phyloP scores from a whole-genome alignment of 1,140 invertebrate species.

The Prorops nasuta region DNA sequence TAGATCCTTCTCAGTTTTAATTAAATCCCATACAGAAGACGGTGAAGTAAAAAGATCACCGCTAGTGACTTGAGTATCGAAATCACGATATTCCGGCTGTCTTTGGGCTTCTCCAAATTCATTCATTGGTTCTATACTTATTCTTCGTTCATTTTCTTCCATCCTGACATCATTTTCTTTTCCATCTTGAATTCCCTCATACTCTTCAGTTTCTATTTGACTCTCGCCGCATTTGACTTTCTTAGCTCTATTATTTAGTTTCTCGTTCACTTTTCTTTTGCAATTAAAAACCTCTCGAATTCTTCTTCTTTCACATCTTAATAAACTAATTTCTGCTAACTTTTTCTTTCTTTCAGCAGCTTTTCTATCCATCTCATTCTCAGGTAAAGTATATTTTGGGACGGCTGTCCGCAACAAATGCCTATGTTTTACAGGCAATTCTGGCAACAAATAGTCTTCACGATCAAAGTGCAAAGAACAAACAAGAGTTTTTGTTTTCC shows the following conservation, averaged over 20 bases:
- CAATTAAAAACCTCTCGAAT: too few species aligned
- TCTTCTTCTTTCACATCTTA: too few species aligned
- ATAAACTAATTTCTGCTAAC: too few species aligned
- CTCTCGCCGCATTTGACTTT: background rate
- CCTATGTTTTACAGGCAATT: background rate
- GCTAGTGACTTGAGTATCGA: background rate
- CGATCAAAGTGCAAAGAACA: slow-evolving; percentile 1
- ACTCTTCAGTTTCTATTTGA: background rate
- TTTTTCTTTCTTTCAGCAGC: background rate
- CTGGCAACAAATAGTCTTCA: slow-evolving; percentile 4
- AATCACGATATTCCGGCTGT: background rate
- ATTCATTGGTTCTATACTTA: too few species aligned
- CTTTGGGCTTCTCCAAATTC: background rate
- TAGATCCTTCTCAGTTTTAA: slow-evolving; percentile 4
- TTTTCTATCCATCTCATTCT: background rate
- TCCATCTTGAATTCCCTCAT: background rate
- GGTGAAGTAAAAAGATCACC: background rate
- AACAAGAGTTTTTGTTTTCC: background rate
- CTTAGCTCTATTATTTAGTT: too few species aligned
- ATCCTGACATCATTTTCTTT: background rate
- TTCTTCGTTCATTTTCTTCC: background rate
- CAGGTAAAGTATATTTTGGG: too few species aligned
- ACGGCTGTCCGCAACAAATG: too few species aligned
- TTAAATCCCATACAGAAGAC: background rate
- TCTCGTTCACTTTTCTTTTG: too few species aligned